Evolutionary conservation across 64 coral and sea anemone species (phyloP).

Genomic region (Pachyseris speciosa): DNA sequence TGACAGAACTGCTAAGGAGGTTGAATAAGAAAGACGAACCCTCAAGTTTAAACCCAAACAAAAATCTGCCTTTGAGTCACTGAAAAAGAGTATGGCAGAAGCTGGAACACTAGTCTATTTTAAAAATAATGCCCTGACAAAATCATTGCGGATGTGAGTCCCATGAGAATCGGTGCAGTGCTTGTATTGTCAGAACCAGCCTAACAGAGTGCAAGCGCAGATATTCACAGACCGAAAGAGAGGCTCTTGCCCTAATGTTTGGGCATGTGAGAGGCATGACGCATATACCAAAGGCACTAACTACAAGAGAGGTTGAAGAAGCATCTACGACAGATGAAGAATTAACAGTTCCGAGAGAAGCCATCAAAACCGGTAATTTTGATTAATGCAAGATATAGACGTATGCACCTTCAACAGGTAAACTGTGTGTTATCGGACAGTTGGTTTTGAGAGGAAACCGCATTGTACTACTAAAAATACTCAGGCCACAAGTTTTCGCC

Average conservation of each 20-base stretch:
- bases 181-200: neutral
- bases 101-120: neutral
- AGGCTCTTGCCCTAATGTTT: neutral
- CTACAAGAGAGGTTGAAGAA: slow-evolving; percentile 38
- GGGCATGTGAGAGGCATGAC: slow-evolving; percentile 39
- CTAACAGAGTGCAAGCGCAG: neutral
- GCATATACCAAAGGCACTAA: slow-evolving; percentile 51
- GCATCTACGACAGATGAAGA: neutral
- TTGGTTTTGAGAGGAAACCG: slow-evolving; percentile 30
- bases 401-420: neutral
- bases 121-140: neutral
- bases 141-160: neutral
- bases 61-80: neutral
- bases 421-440: slow-evolving; percentile 44
- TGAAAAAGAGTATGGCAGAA: neutral
- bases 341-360: neutral
- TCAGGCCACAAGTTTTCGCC: slow-evolving; percentile 6
- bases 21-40: neutral
- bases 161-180: neutral
- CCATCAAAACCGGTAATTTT: neutral
- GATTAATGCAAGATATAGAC: neutral
- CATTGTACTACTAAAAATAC: slow-evolving; percentile 4
- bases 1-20: neutral
- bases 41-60: neutral
- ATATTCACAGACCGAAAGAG: neutral